phyloP scores from a whole-genome alignment of 2,888 invertebrate genomes.

The Keiferia lycopersicella region DNA sequence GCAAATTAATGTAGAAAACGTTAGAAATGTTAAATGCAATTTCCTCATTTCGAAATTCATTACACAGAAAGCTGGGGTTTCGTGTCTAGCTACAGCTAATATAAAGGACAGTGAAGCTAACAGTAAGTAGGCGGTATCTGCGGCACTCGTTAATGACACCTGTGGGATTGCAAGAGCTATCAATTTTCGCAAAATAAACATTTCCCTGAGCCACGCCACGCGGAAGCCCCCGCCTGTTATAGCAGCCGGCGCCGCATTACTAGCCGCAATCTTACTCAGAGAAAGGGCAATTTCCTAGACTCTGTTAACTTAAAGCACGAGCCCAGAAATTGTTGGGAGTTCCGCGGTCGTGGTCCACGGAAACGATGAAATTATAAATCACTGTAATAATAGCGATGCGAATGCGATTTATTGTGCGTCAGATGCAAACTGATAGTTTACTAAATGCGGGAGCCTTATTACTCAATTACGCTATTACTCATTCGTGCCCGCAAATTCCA shows the following conservation, averaged over 20 bases:
- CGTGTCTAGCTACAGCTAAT: conserved; percentile 19
- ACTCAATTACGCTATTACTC: conserved; percentile 27
- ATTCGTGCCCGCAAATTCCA: conserved; percentile 12
- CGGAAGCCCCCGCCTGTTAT: conserved; percentile 72
- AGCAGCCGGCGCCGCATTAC: conserved; percentile 64
- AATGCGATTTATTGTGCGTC: conserved; percentile 44
- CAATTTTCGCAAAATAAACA: conserved; percentile 74
- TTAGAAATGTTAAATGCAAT: conserved; percentile 1
- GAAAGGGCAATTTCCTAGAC: conserved; percentile 72
- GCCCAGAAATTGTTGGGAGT: conserved; percentile 61
- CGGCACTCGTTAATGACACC: conserved; percentile 56
- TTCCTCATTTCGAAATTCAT: conserved; percentile 16
- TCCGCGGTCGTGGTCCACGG: conserved; percentile 58
- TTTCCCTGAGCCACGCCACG: conserved; percentile 64
- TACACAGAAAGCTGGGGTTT: conserved; percentile 29
- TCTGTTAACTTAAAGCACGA: conserved; percentile 68
- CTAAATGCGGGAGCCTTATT: conserved; percentile 30
- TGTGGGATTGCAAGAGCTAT: conserved; percentile 54
- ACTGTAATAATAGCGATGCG: conserved; percentile 57
- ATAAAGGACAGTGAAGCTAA: conserved; percentile 15
- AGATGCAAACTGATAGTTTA: conserved; percentile 27
- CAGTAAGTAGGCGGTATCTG: conserved; percentile 40
- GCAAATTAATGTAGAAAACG: conserved; percentile 12
- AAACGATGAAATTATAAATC: conserved; percentile 70
- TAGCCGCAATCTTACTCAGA: conserved; percentile 66